These are phyloP conservation scores for Ormyrus pomaceus DNA, from an alignment of 2,888 invertebrate species.

Conservation along the genomic window DNA sequence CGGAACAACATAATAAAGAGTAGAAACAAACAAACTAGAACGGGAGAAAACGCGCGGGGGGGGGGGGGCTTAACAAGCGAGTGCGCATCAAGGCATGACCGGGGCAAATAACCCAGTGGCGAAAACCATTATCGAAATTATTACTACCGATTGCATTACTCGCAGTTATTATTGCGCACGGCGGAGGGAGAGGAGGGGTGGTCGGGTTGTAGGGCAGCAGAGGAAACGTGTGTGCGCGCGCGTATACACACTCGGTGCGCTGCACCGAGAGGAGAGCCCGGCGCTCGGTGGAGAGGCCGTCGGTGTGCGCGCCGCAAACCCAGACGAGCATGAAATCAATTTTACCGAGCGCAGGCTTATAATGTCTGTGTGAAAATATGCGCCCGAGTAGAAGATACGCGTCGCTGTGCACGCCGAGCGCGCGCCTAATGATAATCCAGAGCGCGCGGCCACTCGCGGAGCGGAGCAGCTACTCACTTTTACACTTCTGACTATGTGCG, in stretches of 20 bases:
- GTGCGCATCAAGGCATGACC: slow-evolving; percentile 58
- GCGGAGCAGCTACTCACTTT: background rate
- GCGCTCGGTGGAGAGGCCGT: background rate
- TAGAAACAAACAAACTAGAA: background rate
- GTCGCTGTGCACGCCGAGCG: background rate
- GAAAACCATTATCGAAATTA: slow-evolving; percentile 66
- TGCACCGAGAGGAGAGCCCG: background rate
- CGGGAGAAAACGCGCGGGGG: background rate
- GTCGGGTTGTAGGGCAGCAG: background rate
- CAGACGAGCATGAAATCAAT: slow-evolving; percentile 50
- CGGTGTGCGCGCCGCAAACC: background rate
- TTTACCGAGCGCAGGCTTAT: slow-evolving; percentile 9
- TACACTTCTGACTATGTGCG: background rate
- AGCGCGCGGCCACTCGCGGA: background rate
- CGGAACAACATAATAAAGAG: background rate
- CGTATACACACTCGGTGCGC: background rate
- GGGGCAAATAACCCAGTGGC: slow-evolving; percentile 58
- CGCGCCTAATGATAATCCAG: slow-evolving; percentile 17
- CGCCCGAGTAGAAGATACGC: slow-evolving; percentile 16
- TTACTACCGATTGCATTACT: slow-evolving; percentile 64
- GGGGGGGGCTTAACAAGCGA: slow-evolving; percentile 43
- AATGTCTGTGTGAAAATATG: slow-evolving; percentile 31
- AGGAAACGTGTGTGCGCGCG: background rate
- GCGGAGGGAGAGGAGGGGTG: background rate
- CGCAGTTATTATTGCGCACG: slow-evolving; percentile 60